Base-by-base conservation (phyloP, 2,113 vertebrate genomes). In the Psilopogon haemacephalus region DNA sequence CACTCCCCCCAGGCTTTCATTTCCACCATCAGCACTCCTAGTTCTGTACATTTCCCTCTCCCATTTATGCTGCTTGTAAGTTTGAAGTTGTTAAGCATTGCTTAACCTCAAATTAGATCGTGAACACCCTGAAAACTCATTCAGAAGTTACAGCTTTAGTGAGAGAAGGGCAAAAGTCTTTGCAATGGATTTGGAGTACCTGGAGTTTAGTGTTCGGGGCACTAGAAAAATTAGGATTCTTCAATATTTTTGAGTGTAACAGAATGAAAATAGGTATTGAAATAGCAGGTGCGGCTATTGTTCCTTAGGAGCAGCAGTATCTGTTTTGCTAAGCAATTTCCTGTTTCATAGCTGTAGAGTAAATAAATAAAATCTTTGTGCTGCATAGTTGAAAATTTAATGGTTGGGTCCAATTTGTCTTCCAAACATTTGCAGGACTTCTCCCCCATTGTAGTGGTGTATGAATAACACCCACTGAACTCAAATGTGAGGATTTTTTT, bases 231-330 rank as follows among this genome's bases (percentile, higher is more conserved):
- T 54, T 84, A 74, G 40, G 3, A 1, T 84, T 88, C 64, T 89
- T 86, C 38, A 52, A n/a, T 76, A 64, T 89, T 89, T 97, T 97
- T 96, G 96, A 96, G 77, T 81, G 85, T 91, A 97, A 92, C 87
- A 92, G 87, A 93, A 93, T 96, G 89, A 88, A 96, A 95, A 91
- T 84, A 89, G 96, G 89, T 82, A 93, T 87, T 94, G 94, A 95
- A 97, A 95, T 97, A 96, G 95, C 89, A 96, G 96, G 94, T 96
- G 79, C 44, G 88, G 76, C 65, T 88, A 4, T 73, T 86, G 48
- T 55, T 75, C 42, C 76, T 59, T 59, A 79, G 59, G 78, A 94
- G 30, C 2, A 55, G 68, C 48, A 68, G 2, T 85, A 70, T 60
- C 75, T 92, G 40, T 91, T 93, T 83, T 67, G 68, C 48, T 68